phyloP scores from a whole-genome alignment of 2,888 invertebrate genomes.

The Drosophila seclusa region DNA sequence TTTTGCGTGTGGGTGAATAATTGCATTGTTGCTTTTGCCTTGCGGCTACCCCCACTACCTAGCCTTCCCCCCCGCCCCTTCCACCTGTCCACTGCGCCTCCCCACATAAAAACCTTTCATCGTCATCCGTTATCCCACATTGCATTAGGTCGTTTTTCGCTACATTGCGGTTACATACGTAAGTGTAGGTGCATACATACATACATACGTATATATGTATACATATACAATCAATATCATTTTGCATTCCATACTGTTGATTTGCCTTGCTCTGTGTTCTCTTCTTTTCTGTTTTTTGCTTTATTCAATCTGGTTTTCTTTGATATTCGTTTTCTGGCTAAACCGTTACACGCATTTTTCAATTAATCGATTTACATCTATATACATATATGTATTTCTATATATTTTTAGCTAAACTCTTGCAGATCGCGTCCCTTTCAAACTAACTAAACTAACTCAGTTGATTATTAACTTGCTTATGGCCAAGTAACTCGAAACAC shows the following conservation, averaged over 20 bases:
- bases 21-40: conserved; percentile 31
- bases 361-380: conserved; percentile 67
- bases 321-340: conserved; percentile 45
- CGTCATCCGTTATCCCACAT: background rate
- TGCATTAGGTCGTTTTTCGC: conserved; percentile 1
- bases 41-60: background rate
- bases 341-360: conserved; percentile 44
- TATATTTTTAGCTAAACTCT: conserved; percentile 82
- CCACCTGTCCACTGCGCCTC: background rate
- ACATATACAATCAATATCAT: conserved; percentile 4
- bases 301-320: conserved; percentile 27
- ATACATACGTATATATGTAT: too few relatives aligned
- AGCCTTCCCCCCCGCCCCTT: background rate
- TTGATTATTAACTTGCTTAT: conserved; percentile 25
- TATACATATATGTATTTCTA: conserved; percentile 59
- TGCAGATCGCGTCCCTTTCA: conserved; percentile 72
- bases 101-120: background rate
- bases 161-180: background rate
- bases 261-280: conserved; percentile 19
- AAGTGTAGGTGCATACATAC: background rate
- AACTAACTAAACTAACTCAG: conserved; percentile 41
- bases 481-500: conserved; percentile 24
- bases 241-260: conserved; percentile 17
- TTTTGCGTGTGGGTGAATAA: conserved; percentile 20
- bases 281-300: conserved; percentile 7